Percentiles rank a stretch among this genome's conserved stretches.
phyloP scores from a whole-genome alignment of 2,888 invertebrate genomes.

The Therioaphis trifolii region DNA sequence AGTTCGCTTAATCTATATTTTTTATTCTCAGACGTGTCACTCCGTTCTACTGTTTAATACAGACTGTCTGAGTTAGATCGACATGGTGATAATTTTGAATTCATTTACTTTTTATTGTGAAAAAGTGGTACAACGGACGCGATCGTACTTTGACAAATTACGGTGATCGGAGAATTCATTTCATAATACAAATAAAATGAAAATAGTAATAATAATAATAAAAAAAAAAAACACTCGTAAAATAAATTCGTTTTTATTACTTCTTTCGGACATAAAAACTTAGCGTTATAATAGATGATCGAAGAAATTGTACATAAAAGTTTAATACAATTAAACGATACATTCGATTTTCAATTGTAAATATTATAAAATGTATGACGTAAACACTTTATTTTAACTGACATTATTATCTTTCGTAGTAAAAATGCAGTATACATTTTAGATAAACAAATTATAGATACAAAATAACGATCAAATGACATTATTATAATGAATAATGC shows the following conservation, averaged over 20 bases:
- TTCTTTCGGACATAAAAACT: background rate
- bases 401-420: background rate
- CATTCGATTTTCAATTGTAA: background rate
- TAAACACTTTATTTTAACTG: background rate
- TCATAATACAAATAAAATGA: background rate
- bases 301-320: background rate
- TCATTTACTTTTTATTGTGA: conserved; percentile 17
- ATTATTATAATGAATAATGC: no score
- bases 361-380: background rate
- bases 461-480: no score
- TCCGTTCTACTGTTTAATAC: background rate
- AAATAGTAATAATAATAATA: background rate
- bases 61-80: background rate
- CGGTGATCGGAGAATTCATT: conserved; percentile 13
- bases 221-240: background rate
- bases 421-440: no score
- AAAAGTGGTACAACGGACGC: background rate
- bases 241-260: conserved; percentile 1
- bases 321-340: background rate
- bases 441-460: no score
- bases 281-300: background rate
- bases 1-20: background rate
- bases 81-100: background rate
- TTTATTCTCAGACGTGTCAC: background rate
- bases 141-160: conserved; percentile 26